Base-by-base conservation (phyloP, 1,140 invertebrate species). In the Drosophila lini region DNA sequence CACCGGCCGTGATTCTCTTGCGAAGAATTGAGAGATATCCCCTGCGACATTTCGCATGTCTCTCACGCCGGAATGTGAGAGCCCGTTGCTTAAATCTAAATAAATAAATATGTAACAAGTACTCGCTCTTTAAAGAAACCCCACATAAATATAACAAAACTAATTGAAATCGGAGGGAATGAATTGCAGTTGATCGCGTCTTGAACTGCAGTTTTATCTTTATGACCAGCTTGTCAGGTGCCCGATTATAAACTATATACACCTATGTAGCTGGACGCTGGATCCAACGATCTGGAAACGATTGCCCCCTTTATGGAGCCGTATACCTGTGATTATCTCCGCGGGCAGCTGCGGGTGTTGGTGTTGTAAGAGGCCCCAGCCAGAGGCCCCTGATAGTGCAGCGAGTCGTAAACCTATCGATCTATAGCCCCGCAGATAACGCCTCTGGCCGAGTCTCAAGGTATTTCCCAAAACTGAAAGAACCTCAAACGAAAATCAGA, bases 341-440 rank as follows among this genome's bases (percentile, higher is more conserved):
- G 40, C 22, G 25, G 61, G 45, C 74, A 41, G 36, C 41, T 59
- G 48, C 42, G 62, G 50, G 53, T 42, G 28, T 61, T 59, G 64
- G 67, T 79, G 68, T 68, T 76, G 79, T 88, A 81, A 88, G 79
- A 88, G 74, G 58, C 69, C 60, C 50, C 69, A 6, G n/a, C 13
- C 13, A 61, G 50, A 73, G 65, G 40, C 65, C 42, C 34, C 50
- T 60, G 74, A 86, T 86, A 86, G 77, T 68, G 71, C 62, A 62
- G 41, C 74, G 76, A 82, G 64, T 64, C 69, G 69, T 79, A 70
- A 69, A 82, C 85, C 83, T 68, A 88, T 88, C 83, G 77, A 85
- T 85, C 81, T 86, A 81, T 61, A 70, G 74, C 50, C 62, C 56
- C 44, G 34, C 31, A 85, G 81, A 88, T 88, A 88, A 89, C 70